phyloP scores from a whole-genome alignment of 2,113 vertebrate genomes.

The Pachyramphus minor region DNA sequence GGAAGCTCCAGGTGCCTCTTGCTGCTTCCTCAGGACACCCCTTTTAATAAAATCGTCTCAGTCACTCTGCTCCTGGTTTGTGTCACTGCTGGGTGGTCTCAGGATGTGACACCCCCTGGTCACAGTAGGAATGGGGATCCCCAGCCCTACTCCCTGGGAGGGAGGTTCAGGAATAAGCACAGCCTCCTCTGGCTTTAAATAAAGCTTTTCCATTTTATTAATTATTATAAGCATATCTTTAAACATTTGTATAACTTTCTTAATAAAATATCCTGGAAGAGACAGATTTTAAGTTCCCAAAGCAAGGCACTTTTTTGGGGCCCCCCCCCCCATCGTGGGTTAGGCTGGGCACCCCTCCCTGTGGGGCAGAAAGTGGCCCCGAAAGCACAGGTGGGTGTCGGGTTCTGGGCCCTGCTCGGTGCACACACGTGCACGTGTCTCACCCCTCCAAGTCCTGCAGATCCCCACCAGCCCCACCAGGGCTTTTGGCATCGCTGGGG shows the following conservation, averaged over 20 bases:
- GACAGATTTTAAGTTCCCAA: conserved; percentile 49
- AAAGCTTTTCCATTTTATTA: conserved; percentile 77
- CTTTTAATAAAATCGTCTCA: conserved; percentile 19
- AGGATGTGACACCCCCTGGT: background rate
- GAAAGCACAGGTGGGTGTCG: background rate
- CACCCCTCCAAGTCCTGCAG: background rate
- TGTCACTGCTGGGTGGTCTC: background rate
- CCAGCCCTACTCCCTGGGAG: background rate
- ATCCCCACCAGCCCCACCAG: background rate
- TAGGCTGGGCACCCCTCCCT: background rate
- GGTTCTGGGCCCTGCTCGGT: background rate
- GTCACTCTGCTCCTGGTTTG: background rate
- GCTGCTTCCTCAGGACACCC: background rate
- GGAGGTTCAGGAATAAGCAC: background rate
- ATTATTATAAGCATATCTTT: conserved; percentile 74
- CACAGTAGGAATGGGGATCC: background rate
- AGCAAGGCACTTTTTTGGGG: conserved; percentile 76
- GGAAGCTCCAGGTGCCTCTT: background rate
- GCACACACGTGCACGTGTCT: background rate
- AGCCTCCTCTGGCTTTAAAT: conserved; percentile 68
- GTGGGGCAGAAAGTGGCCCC: background rate
- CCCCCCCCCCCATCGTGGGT: no score
- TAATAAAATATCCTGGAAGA: conserved; percentile 68
- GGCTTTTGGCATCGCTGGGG: background rate
- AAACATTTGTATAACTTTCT: conserved; percentile 75